Base-by-base conservation (phyloP, 92 coral and sea anemone species). In the Parazoanthus darwini region DNA sequence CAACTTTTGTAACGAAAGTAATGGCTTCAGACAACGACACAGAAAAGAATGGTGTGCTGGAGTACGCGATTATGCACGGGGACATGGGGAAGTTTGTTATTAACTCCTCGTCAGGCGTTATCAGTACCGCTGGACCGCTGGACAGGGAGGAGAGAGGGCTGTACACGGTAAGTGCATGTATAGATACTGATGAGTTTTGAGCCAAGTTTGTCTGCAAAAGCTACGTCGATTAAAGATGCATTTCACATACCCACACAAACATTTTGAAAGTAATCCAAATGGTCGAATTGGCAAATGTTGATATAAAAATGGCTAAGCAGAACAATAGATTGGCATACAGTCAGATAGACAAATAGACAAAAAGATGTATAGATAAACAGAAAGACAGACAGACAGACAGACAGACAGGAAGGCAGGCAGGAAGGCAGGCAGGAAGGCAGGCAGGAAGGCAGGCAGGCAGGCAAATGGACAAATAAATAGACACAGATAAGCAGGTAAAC, bases 11-110 rank as follows among this genome's bases (percentile, higher is more conserved):
- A 16, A 79, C 91, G 79, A 94, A 93, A 44, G 99, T 96, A 22
- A 94, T 93, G 84, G 99, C 99, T n/a, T 92, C 98, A 36, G 99
- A 96, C 87, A 89, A 91, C 54, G 99, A 96, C 85, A 85, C 93
- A 42, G 81, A 86, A 38, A 44, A 65, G 56, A 96, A 95, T 66
- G 97, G 96, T n/a, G 87, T 85, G 72, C 90, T 96, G 51, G 84
- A 72, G 37, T 96, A 93, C 77, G 89, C 96, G 51, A 93, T 96
- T 58, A 96, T 96, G 95, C 99, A 95, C 66, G 99, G 99, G 5
- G 91, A 88, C 16, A 89, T 81, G 73, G 92, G 91, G 6, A 93
- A 85, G 42, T 96, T 96, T 86, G 73, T 14, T 14, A 92, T 96
- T 29, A 87, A 96, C 91, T 75, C 91, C 3, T 77, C 91, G 37